These are phyloP conservation scores for Fulmarus glacialis DNA, from an alignment of 2,113 vertebrate species.

Conservation along the genomic window DNA sequence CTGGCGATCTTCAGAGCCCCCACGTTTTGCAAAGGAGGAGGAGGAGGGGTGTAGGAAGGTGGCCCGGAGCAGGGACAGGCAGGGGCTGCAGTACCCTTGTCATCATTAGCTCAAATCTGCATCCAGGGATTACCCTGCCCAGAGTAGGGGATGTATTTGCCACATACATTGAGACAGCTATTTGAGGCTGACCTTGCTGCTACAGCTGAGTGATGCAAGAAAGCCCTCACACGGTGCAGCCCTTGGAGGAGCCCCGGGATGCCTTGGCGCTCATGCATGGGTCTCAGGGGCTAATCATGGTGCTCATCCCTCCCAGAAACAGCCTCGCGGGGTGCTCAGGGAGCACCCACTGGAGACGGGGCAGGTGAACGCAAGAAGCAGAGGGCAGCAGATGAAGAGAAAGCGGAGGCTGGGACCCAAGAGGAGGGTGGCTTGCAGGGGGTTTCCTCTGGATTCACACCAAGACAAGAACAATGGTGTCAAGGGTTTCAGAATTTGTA, in stretches of 20 bases:
- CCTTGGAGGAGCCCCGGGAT: no score
- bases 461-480: background rate
- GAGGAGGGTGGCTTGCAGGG: background rate
- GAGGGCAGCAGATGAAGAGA: background rate
- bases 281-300: background rate
- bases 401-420: background rate
- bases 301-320: background rate
- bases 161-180: background rate
- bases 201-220: background rate
- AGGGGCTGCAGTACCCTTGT: background rate
- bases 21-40: rapidly evolving
- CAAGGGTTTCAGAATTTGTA: background rate
- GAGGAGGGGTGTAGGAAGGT: background rate
- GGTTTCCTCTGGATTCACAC: background rate
- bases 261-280: rapidly evolving
- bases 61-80: background rate
- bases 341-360: background rate
- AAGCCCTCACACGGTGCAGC: rapidly evolving
- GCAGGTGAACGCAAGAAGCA: background rate
- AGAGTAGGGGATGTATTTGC: background rate
- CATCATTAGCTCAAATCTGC: background rate
- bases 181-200: background rate
- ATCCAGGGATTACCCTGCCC: background rate
- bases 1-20: rapidly evolving
- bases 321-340: background rate